Evolutionary conservation across 2,888 invertebrate genomes (phyloP), one percentile per base, ranked within the genome.

Genomic region (Ganaspis brasiliensis): DNA sequence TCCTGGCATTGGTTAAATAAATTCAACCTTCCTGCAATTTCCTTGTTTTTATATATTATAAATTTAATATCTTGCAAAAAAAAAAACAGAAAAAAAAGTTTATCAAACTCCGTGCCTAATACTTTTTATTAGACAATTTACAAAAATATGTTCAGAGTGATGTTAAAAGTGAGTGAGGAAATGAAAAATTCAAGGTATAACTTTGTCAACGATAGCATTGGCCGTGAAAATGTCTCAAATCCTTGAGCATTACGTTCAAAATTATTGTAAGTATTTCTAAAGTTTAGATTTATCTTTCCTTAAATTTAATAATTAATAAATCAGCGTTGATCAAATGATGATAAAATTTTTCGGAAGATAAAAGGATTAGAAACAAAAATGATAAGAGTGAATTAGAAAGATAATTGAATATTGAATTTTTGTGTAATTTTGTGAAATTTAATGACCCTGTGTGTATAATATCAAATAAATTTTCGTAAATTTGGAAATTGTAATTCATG

Each of bases 141-240:
- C 52, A 16, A 52, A 52, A 52, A 16, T 52, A 19, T 52, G 52
- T 52, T 52, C 16, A 19, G 19, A 45, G 67, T 45, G 45, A 21
- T 45, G 67, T 45, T 67, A 12, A 24, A 45, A 21, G 67, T 67
- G 67, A 45, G 40, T 45, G 24, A 67, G 45, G 45, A 6, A 63
- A 37, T 37, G 21, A 63, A 67, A 21, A 24, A 9, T 67, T 67
- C n/a, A 26, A 67, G 24, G 40, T 40, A 52, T 52, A 40, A 63
- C 63, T 24, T 67, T 67, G 67, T 24, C 67, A 67, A 45, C 40
- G 45, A n/a, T n/a, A 67, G 21, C 24, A 67, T 45, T 45, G 45
- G 37, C 45, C 67, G 26, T 45, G 67, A 67, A 67, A 45, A 45
- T 21, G 21, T 67, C 16, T 45, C 24, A n/a, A 45, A 45, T 67